Base-by-base conservation (phyloP, 2,888 invertebrate genomes). In the Apantesis nais region DNA sequence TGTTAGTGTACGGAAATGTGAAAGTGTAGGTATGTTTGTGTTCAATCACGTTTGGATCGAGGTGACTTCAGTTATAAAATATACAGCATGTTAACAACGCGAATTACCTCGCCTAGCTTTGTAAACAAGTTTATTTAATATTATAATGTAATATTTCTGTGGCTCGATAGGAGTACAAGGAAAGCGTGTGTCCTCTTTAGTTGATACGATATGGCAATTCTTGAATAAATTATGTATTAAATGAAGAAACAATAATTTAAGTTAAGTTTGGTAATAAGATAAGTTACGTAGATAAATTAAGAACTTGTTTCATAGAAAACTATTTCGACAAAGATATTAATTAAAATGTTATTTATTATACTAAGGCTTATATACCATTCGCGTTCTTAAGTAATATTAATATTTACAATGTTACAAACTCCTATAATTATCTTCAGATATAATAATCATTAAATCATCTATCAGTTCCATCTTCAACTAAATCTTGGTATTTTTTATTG, bases 1-100 rank as follows among this genome's bases (percentile, higher is more conserved):
- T 58, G 41, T 22, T 25, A 9, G 37, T 29, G 62, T 68, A 19
- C 66, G 61, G 61, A 70, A 68, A 75, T 73, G 69, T 74, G 74
- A 73, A 79, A 80, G 74, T 71, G 62, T 68, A 34, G 34, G 34
- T 34, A 68, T 73, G 55, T 69, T 19, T 61, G 52, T 62, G 66
- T 70, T 58, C 29, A 67, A 70, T 44, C 31, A 31, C 39, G 64
- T 60, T 29, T 73, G 31, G 16, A 64, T 12, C n/a, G 44, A 48
- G 52, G 55, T 58, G 58, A 66, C 22, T 55, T 55, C 39, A 65
- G 55, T 66, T 66, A 66, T 66, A 58, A 66, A 67, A 67, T 67
- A 60, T 25, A 67, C 29, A 16, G 9, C 37, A 14, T 29, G 34
- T 34, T 44, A 22, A 44, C 34, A 12, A 48, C 41, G 58, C 29